phyloP scores from a whole-genome alignment of 2,888 invertebrate genomes.

The Dicranocentrus wangi region DNA sequence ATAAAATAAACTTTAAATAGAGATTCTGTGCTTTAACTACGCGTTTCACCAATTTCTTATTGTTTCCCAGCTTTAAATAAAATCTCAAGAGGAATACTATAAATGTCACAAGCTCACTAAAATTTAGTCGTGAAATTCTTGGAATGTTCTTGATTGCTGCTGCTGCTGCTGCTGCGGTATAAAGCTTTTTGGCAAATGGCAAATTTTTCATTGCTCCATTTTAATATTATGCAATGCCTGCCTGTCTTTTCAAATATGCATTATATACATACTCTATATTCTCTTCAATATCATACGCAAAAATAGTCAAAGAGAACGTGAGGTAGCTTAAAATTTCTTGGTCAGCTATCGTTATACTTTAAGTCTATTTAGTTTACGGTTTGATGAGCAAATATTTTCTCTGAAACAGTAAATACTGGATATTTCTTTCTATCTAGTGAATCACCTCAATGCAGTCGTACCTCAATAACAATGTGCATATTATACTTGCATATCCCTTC shows the following conservation, averaged over 20 bases:
- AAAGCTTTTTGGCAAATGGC: too few species aligned
- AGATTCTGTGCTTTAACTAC: not conserved
- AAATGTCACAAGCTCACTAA: slow-evolving; percentile 9
- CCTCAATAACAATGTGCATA: not conserved
- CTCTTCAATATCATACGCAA: slow-evolving; percentile 17
- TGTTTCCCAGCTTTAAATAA: not conserved
- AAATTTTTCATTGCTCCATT: too few species aligned
- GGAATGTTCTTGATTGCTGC: not conserved
- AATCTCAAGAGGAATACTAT: slow-evolving; percentile 4
- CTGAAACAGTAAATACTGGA: slow-evolving; percentile 50
- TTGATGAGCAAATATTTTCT: slow-evolving; percentile 59
- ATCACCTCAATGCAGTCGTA: slow-evolving; percentile 24
- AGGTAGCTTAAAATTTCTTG: slow-evolving; percentile 49
- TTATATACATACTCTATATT: not conserved
- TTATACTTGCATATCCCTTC: not conserved
- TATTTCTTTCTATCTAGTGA: slow-evolving; percentile 23
- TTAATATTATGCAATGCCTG: not conserved
- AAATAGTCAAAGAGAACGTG: slow-evolving; percentile 40
- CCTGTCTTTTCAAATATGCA: not conserved
- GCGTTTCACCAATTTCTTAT: too few species aligned
- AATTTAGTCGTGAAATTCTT: not conserved
- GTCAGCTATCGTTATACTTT: slow-evolving; percentile 63
- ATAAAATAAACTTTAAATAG: not conserved
- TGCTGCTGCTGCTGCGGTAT: not conserved
- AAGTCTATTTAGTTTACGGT: slow-evolving; percentile 65